Conservation (phyloP, 2,113 vertebrate species). For the Chionodraco myersi region DNA sequence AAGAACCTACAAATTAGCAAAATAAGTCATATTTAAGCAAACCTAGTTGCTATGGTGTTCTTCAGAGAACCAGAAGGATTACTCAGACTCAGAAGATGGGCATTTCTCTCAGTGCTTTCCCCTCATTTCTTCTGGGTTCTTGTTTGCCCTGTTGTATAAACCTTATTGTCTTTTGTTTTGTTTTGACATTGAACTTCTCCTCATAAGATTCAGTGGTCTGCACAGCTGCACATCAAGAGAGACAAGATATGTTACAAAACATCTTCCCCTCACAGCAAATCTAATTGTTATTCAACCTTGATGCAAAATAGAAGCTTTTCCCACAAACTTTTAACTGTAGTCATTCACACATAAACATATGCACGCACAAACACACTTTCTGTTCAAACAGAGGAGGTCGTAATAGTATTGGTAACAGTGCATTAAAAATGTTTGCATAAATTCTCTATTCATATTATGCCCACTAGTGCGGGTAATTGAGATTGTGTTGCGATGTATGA, state of each 20-base stretch:
- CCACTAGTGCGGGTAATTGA: conserved; percentile 68
- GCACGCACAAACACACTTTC: conserved; percentile 22
- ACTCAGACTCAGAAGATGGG: conserved; percentile 28
- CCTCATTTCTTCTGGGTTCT: conserved; percentile 3
- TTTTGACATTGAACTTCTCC: conserved; percentile 64
- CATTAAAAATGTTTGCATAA: conserved; percentile 59
- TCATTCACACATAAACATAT: conserved; percentile 8
- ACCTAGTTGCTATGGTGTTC: conserved; percentile 26
- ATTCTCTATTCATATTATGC: conserved; percentile 57
- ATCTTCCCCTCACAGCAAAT: conserved; percentile 38
- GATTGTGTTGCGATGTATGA: conserved; percentile 62
- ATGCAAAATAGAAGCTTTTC: conserved; percentile 30
- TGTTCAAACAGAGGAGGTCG: conserved; percentile 29
- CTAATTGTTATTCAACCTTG: conserved; percentile 55
- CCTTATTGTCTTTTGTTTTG: conserved; percentile 39
- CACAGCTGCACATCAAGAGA: conserved; percentile 50
- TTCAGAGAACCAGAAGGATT: conserved; percentile 22
- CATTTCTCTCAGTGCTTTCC: not conserved
- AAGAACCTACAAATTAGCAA: no score
- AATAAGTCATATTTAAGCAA: no score
- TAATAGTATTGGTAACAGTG: conserved; percentile 46
- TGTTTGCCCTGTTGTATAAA: conserved; percentile 42
- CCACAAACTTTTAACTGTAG: conserved; percentile 45
- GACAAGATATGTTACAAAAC: conserved; percentile 38
- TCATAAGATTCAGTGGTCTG: conserved; percentile 59